Conservation (phyloP, 2,888 invertebrate genomes). For the Melanostoma scalare region DNA sequence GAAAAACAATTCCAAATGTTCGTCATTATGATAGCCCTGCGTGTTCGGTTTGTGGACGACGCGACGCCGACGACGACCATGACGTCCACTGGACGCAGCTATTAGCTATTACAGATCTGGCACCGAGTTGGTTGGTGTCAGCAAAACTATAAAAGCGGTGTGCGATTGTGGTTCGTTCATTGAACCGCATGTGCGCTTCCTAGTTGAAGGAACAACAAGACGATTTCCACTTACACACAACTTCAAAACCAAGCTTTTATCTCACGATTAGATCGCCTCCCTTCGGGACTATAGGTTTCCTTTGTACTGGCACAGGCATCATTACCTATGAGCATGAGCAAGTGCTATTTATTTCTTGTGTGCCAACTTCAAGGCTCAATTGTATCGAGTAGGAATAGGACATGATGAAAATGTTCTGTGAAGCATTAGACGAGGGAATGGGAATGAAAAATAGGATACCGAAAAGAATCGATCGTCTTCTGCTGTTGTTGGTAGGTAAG, state of each 20-base stretch:
- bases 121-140: slow-evolving; percentile 33
- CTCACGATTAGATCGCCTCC: slow-evolving; percentile 69
- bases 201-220: slow-evolving; percentile 58
- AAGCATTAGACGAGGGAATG: slow-evolving; percentile 23
- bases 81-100: slow-evolving; percentile 5
- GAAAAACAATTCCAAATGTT: slow-evolving; percentile 26
- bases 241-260: slow-evolving; percentile 55
- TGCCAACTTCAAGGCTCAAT: slow-evolving; percentile 42
- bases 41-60: too few species aligned
- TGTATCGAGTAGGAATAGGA: slow-evolving; percentile 54
- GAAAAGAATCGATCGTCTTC: slow-evolving; percentile 66
- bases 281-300: slow-evolving; percentile 38
- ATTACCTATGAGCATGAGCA: background rate
- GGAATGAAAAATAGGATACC: slow-evolving; percentile 51
- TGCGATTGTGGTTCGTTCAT: slow-evolving; percentile 53
- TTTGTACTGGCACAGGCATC: slow-evolving; percentile 10
- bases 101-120: slow-evolving; percentile 54
- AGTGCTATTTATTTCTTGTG: slow-evolving; percentile 10
- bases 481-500: slow-evolving; percentile 11
- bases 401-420: slow-evolving; percentile 24
- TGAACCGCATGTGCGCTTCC: slow-evolving; percentile 55
- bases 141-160: slow-evolving; percentile 14
- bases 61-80: too few species aligned
- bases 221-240: slow-evolving; percentile 65
- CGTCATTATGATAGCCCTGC: slow-evolving; percentile 19